Evolutionary conservation across 2,888 invertebrate genomes (phyloP), one percentile per base, ranked within the genome.

Genomic region (Branchellion lobata): DNA sequence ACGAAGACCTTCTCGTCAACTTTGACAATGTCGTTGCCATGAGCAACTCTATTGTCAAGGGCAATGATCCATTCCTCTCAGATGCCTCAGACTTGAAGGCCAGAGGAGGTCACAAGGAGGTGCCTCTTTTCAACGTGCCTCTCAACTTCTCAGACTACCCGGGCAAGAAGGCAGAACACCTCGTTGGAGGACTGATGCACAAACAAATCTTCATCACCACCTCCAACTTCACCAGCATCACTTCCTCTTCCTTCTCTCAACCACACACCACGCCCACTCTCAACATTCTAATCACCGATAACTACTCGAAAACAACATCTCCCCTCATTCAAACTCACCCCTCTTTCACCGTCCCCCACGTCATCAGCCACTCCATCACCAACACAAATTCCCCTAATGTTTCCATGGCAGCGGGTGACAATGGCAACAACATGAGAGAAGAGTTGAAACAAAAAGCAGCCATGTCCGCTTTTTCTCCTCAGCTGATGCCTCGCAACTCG

Each of bases 51-150:
- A 53, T 80, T 14, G 77, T 80, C 51, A 80, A 80, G 36, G 80
- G 77, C 11, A 76, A 80, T 27, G 76, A 80, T 51, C 80, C 80
- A 27, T 80, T 80, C 51, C 73, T 80, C 34, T 80, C 80, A n/a
- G 80, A 79, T 57, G 61, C 74, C n/a, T 74, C 76, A 1, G 68
- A 71, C 27, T 21, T 61, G 29, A 76, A 69, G 40, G 80, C 29
- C 33, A 73, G 3, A 18, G 65, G 61, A 18, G 77, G 31, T 24
- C 33, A 61, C 33, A 69, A 69, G 21, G 31, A 3, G 2, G 31
- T 31, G 18, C 33, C 69, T 8, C 69, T 33, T 29, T 34, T 31
- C 33, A 69, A 34, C 33, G n/a, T 31, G 33, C 31, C 69, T n/a
- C 69, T 69, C 34, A 33, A 33, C 21, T 69, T 33, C 27, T 34